Conservation (phyloP, 1,140 invertebrate genomes). For the Theocolax elegans region DNA sequence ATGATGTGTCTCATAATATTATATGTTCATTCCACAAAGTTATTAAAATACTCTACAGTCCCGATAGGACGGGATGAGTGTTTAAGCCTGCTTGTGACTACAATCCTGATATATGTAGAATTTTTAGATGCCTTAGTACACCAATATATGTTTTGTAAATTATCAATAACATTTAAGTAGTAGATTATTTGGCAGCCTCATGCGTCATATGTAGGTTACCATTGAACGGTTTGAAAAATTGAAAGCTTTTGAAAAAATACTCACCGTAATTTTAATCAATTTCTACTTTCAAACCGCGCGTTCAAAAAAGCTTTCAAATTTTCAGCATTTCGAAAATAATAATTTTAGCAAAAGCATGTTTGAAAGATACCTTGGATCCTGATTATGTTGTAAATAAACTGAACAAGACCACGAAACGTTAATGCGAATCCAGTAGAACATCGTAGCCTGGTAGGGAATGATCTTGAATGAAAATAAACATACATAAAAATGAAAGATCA, state of each 20-base stretch:
- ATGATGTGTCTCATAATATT: conserved; percentile 4
- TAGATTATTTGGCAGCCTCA: too few relatives aligned
- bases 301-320: conserved; percentile 8
- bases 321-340: background rate
- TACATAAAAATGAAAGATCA: too few relatives aligned
- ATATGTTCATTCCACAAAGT: background rate
- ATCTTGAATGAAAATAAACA: conserved; percentile 1
- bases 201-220: too few relatives aligned
- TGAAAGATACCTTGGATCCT: background rate
- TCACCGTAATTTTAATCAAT: too few relatives aligned
- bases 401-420: background rate
- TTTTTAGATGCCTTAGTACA: background rate
- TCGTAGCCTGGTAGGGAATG: background rate
- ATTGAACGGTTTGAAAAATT: too few relatives aligned
- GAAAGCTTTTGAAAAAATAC: background rate
- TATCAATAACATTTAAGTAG: background rate
- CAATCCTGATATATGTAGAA: conserved; percentile 9
- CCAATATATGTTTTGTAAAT: background rate
- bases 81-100: conserved; percentile 25
- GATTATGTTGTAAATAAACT: conserved; percentile 1
- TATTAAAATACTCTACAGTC: background rate
- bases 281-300: too few relatives aligned
- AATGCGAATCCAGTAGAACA: background rate
- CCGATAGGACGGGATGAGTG: conserved; percentile 21
- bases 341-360: background rate